Evolutionary conservation across 2,113 vertebrate species (phyloP), one percentile per base, ranked within the genome.

Genomic region (Prietella phreatophila): DNA sequence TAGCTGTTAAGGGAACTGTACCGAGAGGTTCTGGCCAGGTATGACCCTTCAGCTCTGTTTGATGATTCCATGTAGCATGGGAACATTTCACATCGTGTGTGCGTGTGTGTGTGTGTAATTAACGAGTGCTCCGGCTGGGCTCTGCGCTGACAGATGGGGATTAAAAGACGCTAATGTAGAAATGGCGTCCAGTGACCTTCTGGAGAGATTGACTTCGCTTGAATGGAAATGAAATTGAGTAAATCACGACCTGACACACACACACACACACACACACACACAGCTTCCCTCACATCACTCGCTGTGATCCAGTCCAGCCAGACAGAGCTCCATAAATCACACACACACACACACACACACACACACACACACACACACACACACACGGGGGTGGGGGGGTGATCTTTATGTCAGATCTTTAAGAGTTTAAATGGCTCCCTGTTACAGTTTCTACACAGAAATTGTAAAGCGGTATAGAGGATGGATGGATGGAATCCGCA

Each of bases 151-250:
- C 91, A 81, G 91, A 95, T 94, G 94, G 91, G 92, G 92, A 95
- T 95, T 95, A 94, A 93, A 93, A 94, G 92, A 94, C 93, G 88
- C 93, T 96, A 96, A 96, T 88, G 33, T 96, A 94, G 90, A 91
- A 90, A 93, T 89, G 89, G 93, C 93, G 95, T 95, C 94, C 93
- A 93, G 94, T 97, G 96, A 97, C 97, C 96, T 98, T 97, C 96
- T 92, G 92, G 93, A 91, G 95, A 95, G 95, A 95, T 95, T 96
- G 96, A 96, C 96, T 97, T 96, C 93, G 95, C 95, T 91, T 88
- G 94, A 94, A 94, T 96, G 94, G 95, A 96, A 97, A 97, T 95
- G 95, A 95, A 94, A 93, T 93, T 94, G 90, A 93, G 93, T 97
- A 97, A 97, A 97, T 97, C 96, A 96, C 19, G 53, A 58, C 17